Conservation (phyloP, 2,797 vertebrate genomes). For the Lacerta agilis region DNA sequence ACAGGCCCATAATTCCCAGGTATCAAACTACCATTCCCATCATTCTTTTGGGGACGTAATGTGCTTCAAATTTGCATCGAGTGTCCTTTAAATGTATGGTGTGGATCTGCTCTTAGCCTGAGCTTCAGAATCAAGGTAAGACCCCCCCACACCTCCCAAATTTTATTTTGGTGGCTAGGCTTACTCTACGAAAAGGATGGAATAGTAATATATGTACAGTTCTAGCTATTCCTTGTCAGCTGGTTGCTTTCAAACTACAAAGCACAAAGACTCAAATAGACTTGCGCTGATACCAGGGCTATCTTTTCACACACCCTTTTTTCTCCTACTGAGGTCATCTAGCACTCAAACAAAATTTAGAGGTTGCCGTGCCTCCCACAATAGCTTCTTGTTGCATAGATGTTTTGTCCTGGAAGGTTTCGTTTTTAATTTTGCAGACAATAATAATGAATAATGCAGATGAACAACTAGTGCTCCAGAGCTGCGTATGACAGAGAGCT, state of each 20-base stretch:
- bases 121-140: neutral
- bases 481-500: conserved; percentile 38
- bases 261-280: neutral
- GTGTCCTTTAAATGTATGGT: too few relatives aligned
- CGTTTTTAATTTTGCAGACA: conserved; percentile 18
- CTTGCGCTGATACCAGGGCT: neutral
- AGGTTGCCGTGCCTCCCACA: conserved; percentile 11
- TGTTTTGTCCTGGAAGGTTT: conserved; percentile 27
- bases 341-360: neutral
- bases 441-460: conserved; percentile 46
- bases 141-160: too few relatives aligned
- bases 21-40: too few relatives aligned
- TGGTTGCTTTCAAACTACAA: conserved; percentile 7
- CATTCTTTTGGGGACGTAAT: too few relatives aligned
- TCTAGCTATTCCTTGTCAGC: neutral
- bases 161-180: neutral
- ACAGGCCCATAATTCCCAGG: too few relatives aligned
- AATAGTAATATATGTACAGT: neutral
- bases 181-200: neutral
- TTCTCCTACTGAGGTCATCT: conserved; percentile 22
- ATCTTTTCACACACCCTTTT: neutral
- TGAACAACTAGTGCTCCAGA: neutral
- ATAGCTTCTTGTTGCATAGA: conserved; percentile 33
- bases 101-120: neutral
- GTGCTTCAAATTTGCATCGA: too few relatives aligned